Evolutionary conservation across 92 coral and sea anemone species (phyloP).

Genomic region (Metridium senile): DNA sequence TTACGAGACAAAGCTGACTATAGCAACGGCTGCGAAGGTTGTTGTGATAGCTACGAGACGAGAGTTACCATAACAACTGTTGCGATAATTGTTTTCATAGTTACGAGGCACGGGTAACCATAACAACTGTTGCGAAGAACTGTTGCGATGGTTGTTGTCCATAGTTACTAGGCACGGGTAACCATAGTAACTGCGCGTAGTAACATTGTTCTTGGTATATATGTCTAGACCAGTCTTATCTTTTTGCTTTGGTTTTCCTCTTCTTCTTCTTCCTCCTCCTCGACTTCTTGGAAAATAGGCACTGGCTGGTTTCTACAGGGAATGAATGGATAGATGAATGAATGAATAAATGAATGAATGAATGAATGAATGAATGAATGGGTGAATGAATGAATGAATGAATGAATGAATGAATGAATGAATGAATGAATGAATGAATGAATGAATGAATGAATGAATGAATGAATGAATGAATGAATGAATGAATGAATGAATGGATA

Average conservation of each 20-base stretch:
- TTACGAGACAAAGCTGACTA: too few relatives aligned
- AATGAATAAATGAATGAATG: background rate
- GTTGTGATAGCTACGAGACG: too few relatives aligned
- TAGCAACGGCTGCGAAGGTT: too few relatives aligned
- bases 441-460: background rate
- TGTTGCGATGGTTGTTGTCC: too few relatives aligned
- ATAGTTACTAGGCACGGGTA: too few relatives aligned
- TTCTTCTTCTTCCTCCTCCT: slow-evolving; percentile 89
- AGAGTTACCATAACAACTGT: too few relatives aligned
- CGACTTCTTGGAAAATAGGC: slow-evolving; percentile 84
- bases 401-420: background rate
- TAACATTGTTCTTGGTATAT: too few relatives aligned
- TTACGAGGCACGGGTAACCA: background rate
- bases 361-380: background rate
- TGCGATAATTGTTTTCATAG: too few relatives aligned
- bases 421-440: background rate
- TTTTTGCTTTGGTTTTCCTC: slow-evolving; percentile 74
- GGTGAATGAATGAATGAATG: background rate
- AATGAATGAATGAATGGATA: background rate
- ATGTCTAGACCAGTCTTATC: slow-evolving; percentile 54
- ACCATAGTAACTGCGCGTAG: too few relatives aligned
- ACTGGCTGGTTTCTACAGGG: slow-evolving; percentile 84
- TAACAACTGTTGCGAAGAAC: background rate
- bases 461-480: background rate
- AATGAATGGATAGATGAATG: background rate